A percentile compares a stretch with the other conserved stretches of the same genome.
phyloP scores from a whole-genome alignment of 2,888 invertebrate species.

The Cerastoderma edule region DNA sequence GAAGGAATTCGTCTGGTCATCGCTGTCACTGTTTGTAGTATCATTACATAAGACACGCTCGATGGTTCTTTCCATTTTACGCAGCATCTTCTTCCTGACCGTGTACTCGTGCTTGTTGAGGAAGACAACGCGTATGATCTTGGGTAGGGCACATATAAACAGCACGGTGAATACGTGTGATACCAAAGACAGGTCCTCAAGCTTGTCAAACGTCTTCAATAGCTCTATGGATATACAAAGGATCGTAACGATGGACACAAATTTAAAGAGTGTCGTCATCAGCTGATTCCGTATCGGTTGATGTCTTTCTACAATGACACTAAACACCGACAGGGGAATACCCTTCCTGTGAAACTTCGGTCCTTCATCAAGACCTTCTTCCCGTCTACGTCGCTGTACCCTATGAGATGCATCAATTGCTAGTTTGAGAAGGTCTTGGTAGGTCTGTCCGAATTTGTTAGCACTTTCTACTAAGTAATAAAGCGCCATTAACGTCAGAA shows the following conservation, averaged over 20 bases:
- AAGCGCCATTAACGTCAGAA: slow-evolving; percentile 42
- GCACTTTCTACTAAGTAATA: slow-evolving; percentile 47
- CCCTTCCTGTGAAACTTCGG: slow-evolving; percentile 25
- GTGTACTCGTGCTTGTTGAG: neutral
- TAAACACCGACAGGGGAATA: slow-evolving; percentile 30
- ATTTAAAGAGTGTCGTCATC: slow-evolving; percentile 34
- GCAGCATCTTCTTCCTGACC: slow-evolving; percentile 1
- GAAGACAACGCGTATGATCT: slow-evolving; percentile 32
- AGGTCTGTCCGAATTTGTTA: slow-evolving; percentile 28
- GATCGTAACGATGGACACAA: slow-evolving; percentile 26
- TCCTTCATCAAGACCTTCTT: neutral
- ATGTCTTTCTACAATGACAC: slow-evolving; percentile 28
- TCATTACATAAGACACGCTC: neutral
- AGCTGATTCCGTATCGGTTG: slow-evolving; percentile 42
- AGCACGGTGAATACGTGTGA: slow-evolving; percentile 50
- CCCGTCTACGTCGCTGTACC: neutral
- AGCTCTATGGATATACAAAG: slow-evolving; percentile 41
- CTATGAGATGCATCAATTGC: slow-evolving; percentile 36
- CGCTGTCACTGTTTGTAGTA: neutral
- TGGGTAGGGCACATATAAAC: slow-evolving; percentile 48
- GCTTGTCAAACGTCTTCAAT: slow-evolving; percentile 41
- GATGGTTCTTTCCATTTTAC: slow-evolving; percentile 19
- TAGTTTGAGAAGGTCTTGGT: slow-evolving; percentile 31
- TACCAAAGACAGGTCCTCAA: slow-evolving; percentile 45
- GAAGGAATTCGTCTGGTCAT: neutral